Evolutionary conservation across 2,888 invertebrate species (phyloP).

Genomic region (Dendrolimus pini): DNA sequence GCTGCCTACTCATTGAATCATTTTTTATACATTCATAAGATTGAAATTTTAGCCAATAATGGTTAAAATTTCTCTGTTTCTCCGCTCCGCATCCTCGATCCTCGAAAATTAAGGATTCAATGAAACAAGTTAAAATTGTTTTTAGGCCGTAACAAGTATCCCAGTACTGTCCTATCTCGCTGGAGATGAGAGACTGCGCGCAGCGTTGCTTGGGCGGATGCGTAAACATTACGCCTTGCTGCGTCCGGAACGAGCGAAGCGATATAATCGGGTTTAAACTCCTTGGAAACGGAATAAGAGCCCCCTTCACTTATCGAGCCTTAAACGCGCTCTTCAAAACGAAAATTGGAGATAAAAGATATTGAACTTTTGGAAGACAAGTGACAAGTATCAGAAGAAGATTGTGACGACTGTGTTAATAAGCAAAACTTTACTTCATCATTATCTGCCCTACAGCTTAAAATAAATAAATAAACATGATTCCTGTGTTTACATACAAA

Average conservation of each 20-base stretch:
- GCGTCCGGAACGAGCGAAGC: conserved; percentile 52
- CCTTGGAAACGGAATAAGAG: not conserved
- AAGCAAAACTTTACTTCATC: not conserved
- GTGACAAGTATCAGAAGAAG: not conserved
- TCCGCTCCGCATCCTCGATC: too few species aligned
- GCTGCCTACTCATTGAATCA: too few species aligned
- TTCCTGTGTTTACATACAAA: not conserved
- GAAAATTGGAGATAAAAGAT: not conserved
- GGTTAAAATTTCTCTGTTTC: too few species aligned
- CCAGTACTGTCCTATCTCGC: conserved; percentile 67
- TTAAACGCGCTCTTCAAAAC: not conserved
- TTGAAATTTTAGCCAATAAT: too few species aligned
- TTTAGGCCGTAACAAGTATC: conserved; percentile 67
- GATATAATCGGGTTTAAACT: conserved; percentile 30
- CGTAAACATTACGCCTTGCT: conserved; percentile 62
- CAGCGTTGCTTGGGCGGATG: conserved; percentile 69
- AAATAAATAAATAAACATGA: not conserved
- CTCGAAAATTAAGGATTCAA: too few species aligned
- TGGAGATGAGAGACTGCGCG: conserved; percentile 61
- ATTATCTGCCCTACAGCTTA: not conserved
- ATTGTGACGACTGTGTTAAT: not conserved
- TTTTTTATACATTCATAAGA: too few species aligned
- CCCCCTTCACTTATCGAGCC: not conserved
- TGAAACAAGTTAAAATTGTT: too few species aligned
- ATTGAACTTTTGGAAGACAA: not conserved